phyloP scores from a whole-genome alignment of 2,113 vertebrate species.

The Phrynosoma platyrhinos region DNA sequence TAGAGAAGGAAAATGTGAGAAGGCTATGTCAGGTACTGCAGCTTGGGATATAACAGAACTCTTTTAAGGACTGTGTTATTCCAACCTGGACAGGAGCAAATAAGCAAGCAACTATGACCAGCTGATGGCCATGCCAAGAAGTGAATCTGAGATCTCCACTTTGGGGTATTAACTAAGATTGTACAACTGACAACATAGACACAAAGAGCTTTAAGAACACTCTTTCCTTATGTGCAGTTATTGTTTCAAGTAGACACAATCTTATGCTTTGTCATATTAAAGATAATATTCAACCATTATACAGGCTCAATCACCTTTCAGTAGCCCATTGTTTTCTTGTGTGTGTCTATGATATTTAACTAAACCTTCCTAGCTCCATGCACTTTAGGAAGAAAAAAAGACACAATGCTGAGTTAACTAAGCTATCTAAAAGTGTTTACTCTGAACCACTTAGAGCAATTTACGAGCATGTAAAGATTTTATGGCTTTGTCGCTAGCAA shows the following conservation, averaged over 20 bases:
- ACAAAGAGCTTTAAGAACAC: too few relatives aligned
- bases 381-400: background rate
- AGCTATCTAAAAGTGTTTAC: conserved; percentile 54
- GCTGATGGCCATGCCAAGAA: background rate
- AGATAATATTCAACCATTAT: background rate
- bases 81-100: background rate
- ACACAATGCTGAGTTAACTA: conserved; percentile 59
- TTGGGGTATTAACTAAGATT: background rate
- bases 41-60: background rate
- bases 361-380: too few relatives aligned
- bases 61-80: too few relatives aligned
- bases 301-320: background rate
- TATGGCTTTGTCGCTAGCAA: conserved; percentile 64
- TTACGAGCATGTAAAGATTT: conserved; percentile 63
- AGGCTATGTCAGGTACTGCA: background rate
- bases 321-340: background rate
- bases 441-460: conserved; percentile 65
- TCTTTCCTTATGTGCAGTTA: background rate
- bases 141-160: background rate
- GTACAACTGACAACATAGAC: too few relatives aligned
- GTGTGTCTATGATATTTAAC: background rate
- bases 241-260: background rate
- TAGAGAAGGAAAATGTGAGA: background rate
- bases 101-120: background rate
- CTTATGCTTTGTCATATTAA: background rate